Percentiles rank a stretch among this genome's conserved stretches.
phyloP scores from a whole-genome alignment of 1,140 invertebrate genomes.

The Magallana angulata region DNA sequence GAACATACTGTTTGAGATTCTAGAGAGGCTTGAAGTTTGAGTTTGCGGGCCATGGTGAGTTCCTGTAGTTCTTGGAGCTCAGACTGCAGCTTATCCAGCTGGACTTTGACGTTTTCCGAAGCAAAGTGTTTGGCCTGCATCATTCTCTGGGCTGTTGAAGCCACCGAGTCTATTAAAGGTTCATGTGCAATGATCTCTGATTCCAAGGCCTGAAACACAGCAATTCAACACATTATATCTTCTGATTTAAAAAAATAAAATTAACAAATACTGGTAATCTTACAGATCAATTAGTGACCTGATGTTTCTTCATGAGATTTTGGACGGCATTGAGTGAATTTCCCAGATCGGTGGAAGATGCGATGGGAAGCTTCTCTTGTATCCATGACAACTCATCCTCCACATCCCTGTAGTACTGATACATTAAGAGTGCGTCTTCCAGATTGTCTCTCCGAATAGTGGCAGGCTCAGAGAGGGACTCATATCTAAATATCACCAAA shows the following conservation, averaged over 20 bases:
- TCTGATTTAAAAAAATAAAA: neutral
- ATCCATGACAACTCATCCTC: conserved; percentile 99
- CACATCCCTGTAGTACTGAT: conserved; percentile 97
- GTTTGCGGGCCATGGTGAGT: conserved; percentile 88
- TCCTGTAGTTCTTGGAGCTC: conserved; percentile 90
- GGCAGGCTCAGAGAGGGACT: conserved; percentile 83
- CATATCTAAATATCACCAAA: conserved; percentile 82
- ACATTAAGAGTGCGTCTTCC: conserved; percentile 94
- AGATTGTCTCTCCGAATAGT: conserved; percentile 83
- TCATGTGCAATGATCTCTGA: conserved; percentile 98
- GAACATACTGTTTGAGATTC: conserved; percentile 87
- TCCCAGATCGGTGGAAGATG: conserved; percentile 96
- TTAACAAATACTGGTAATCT: neutral
- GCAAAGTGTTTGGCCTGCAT: conserved; percentile 95
- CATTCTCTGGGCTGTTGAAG: conserved; percentile 93
- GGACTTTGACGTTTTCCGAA: conserved; percentile 90
- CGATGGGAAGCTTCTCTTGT: conserved; percentile 97
- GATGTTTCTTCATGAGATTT: conserved; percentile 99
- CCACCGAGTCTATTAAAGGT: conserved; percentile 92
- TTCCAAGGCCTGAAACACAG: conserved; percentile 69
- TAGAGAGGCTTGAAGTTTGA: conserved; percentile 97
- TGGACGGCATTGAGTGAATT: conserved; percentile 96
- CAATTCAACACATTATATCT: neutral
- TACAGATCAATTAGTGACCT: conserved; percentile 83
- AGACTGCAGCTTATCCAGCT: conserved; percentile 89